Evolutionary conservation across 2,797 vertebrate species (phyloP), one percentile per base, ranked within the genome.

Genomic region (Merluccius polli): DNA sequence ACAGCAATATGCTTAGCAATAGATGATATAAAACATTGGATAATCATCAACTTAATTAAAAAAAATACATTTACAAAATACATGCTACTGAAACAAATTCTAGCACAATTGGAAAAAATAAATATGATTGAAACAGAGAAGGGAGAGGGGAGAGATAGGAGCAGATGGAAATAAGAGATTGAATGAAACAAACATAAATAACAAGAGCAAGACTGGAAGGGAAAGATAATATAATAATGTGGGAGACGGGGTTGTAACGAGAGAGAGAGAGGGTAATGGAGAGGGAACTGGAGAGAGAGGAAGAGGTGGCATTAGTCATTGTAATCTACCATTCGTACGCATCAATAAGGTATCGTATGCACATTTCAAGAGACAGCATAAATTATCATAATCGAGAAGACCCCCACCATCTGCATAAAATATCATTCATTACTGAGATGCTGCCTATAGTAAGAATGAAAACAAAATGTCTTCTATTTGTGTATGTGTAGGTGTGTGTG

Each of bases 301-400:
- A 72, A 77, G 82, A 84, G 81, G 87, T 86, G 83, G 86, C 81
- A 86, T 88, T 89, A 80, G 83, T 86, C 81, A 88, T 81, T 87
- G 84, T 87, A 87, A 88, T 87, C 73, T 74, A 83, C 75, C 21
- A 13, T 8, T 71, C 75, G 48, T 30, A 30, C 27, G 30, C 65
- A 30, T 68, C 65, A 67, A 75, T 76, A 71, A 41, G 30, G 18
- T 30, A 69, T 41, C 75, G 77, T 73, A 72, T 70, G 74, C 72
- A 74, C 41, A 77, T 16, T 67, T 63, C 63, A 44, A 78, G 15
- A 65, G n/a, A 21, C 1, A 71, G 75, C 35, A 81, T 79, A 79
- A 80, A 86, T 81, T 84, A 87, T 84, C 87, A 68, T 33, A 74
- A 81, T 30, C 38, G 80, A 76, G 75, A n/a, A 78, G 79, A 78